Conservation (phyloP, 2,888 invertebrate species). For the Trissolcus japonicus region DNA sequence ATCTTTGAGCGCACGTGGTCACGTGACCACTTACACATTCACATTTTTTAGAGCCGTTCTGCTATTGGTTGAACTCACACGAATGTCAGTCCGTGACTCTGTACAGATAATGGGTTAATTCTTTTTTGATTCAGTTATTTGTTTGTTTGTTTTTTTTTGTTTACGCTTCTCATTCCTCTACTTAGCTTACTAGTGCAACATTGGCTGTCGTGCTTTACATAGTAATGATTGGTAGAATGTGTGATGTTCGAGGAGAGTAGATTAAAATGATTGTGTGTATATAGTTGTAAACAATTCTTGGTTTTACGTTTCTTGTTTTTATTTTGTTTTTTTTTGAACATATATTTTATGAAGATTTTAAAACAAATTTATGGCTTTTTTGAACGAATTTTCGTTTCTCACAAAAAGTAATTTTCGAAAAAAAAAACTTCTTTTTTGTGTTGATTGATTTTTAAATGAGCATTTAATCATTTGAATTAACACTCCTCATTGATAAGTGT, state of each 20-base stretch:
- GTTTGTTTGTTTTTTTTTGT: constrained; percentile 14
- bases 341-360: constrained; percentile 2
- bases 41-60: too few relatives aligned
- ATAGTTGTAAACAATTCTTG: constrained; percentile 3
- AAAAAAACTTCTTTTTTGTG: too few relatives aligned
- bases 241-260: constrained; percentile 41
- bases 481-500: too few relatives aligned
- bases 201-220: constrained; percentile 45
- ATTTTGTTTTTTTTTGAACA: constrained; percentile 17
- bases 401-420: too few relatives aligned
- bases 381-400: too few relatives aligned
- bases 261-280: constrained; percentile 35
- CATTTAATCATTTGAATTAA: too few relatives aligned
- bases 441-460: too few relatives aligned
- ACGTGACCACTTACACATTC: too few relatives aligned
- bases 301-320: not conserved
- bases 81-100: too few relatives aligned
- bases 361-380: not conserved
- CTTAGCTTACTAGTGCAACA: constrained; percentile 39
- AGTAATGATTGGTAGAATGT: constrained; percentile 51
- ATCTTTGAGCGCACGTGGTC: too few relatives aligned
- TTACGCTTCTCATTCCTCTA: constrained; percentile 23
- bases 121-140: constrained; percentile 5
- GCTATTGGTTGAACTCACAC: too few relatives aligned
- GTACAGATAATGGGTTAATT: too few relatives aligned